These are phyloP conservation scores for Sthenelais limicola DNA, from an alignment of 2,888 invertebrate genomes.

Conservation along the genomic window DNA sequence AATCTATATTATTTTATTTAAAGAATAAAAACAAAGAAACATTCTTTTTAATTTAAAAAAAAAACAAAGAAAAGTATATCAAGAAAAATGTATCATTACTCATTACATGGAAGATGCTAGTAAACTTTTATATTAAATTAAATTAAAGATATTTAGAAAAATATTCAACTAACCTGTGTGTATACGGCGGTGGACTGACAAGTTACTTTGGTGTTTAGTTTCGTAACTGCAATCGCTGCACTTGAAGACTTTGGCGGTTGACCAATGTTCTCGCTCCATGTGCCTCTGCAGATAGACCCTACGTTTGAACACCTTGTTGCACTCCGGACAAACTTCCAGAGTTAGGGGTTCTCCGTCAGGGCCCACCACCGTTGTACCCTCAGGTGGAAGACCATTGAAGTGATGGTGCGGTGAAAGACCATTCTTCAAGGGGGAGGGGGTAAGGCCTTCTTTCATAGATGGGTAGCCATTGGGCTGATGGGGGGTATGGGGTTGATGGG, in stretches of 20 bases:
- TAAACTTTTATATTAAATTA: too few relatives aligned
- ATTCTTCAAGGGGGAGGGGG: conserved; percentile 27
- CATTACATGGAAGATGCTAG: too few relatives aligned
- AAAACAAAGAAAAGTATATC: too few relatives aligned
- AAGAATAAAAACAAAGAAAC: too few relatives aligned
- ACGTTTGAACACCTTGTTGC: conserved; percentile 62
- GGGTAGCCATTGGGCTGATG: conserved; percentile 19
- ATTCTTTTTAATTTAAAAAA: too few relatives aligned
- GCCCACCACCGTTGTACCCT: conserved; percentile 31
- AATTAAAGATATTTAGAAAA: too few relatives aligned
- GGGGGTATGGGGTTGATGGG: background rate
- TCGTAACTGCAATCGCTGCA: conserved; percentile 72
- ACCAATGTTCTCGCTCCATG: conserved; percentile 71
- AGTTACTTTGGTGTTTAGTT: conserved; percentile 72
- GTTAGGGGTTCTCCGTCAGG: conserved; percentile 29
- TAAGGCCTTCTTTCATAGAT: conserved; percentile 17
- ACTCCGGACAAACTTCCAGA: conserved; percentile 52
- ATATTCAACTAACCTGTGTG: conserved; percentile 68
- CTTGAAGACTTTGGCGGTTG: conserved; percentile 71
- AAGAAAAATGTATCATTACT: too few relatives aligned
- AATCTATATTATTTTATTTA: too few relatives aligned
- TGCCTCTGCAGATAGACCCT: conserved; percentile 71
- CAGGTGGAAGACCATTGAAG: conserved; percentile 28
- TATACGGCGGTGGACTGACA: conserved; percentile 71
- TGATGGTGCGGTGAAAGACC: conserved; percentile 32